Conservation (phyloP, 2,888 invertebrate genomes). For the Epistrophe grossulariae region DNA sequence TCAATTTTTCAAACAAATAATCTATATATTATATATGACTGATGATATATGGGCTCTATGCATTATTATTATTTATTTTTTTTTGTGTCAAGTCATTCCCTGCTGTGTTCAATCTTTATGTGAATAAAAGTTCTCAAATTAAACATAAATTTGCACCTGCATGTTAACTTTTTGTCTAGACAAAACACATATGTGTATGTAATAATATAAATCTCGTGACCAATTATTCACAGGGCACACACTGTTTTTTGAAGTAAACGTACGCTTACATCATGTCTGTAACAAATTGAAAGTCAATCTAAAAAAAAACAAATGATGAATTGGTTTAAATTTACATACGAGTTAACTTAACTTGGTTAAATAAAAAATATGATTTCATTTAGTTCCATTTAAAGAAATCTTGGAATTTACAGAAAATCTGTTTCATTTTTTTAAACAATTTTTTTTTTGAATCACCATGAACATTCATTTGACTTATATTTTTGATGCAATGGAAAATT, state of each 20-base stretch:
- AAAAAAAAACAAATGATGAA: constrained; percentile 14
- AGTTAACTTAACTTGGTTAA: not conserved
- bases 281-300: constrained; percentile 26
- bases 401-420: not conserved
- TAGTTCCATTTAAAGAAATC: not conserved
- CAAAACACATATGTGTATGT: not conserved
- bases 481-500: not conserved
- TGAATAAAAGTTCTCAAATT: not conserved
- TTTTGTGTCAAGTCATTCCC: not conserved
- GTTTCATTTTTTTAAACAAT: not conserved
- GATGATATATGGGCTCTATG: not conserved
- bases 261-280: not conserved
- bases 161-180: constrained; percentile 26
- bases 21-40: no score
- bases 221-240: constrained; percentile 8
- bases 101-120: not conserved
- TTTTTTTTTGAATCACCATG: not conserved
- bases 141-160: constrained; percentile 25
- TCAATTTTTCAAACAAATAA: no score
- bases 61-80: not conserved
- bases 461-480: not conserved
- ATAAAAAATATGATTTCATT: constrained; percentile 9
- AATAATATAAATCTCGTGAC: not conserved
- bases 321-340: constrained; percentile 8
- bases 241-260: not conserved